These are phyloP conservation scores for Ctenopoma kingsleyae DNA, from an alignment of 2,797 vertebrate species.

Conservation along the genomic window DNA sequence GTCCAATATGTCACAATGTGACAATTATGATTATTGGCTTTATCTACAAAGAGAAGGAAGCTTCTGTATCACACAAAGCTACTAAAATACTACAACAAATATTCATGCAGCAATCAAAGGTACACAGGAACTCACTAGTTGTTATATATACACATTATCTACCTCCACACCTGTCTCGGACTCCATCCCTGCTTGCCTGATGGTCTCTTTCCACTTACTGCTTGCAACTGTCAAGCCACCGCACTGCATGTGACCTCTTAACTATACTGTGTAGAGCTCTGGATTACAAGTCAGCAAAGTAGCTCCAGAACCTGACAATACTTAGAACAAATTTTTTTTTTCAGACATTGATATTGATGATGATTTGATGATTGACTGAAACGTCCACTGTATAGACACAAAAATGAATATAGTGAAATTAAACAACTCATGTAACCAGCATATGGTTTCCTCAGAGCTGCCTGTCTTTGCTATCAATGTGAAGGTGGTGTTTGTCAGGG, in stretches of 20 bases:
- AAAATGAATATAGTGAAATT: slow-evolving; percentile 20
- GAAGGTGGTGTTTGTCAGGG: slow-evolving; percentile 35
- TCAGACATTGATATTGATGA: slow-evolving; percentile 9
- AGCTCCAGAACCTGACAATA: slow-evolving; percentile 26
- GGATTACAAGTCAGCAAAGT: slow-evolving; percentile 33
- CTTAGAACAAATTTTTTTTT: slow-evolving; percentile 30
- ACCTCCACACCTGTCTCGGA: slow-evolving; percentile 16
- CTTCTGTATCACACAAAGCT: background rate
- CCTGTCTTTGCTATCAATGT: slow-evolving; percentile 16
- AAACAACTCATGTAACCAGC: background rate
- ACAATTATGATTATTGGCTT: no score
- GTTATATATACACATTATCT: slow-evolving; percentile 31
- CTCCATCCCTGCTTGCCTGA: slow-evolving; percentile 21
- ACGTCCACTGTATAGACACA: background rate
- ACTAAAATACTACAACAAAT: background rate
- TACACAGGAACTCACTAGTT: slow-evolving; percentile 1
- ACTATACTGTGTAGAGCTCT: slow-evolving; percentile 25
- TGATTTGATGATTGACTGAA: no score
- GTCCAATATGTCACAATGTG: no score
- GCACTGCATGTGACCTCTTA: slow-evolving; percentile 45
- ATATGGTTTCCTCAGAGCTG: slow-evolving; percentile 9
- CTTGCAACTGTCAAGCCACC: slow-evolving; percentile 39
- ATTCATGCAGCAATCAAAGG: no score
- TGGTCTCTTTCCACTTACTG: slow-evolving; percentile 37
- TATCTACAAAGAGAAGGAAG: no score